Percentiles rank a stretch among this genome's conserved stretches.
Conservation (phyloP, 2,113 vertebrate species). For the Poicephalus gulielmi region DNA sequence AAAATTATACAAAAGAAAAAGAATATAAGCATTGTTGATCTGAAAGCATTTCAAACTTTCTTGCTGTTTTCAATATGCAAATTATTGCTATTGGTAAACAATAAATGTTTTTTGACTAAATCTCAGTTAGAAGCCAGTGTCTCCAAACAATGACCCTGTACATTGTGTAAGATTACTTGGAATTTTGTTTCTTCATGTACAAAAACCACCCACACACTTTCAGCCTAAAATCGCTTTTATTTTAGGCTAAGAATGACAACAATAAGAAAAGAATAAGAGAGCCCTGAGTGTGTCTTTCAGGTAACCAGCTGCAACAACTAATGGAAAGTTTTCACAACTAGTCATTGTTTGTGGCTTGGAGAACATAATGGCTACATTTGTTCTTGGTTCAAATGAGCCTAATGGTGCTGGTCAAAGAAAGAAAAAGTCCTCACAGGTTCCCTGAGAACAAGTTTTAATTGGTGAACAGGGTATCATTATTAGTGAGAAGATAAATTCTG, state of each 20-base stretch:
- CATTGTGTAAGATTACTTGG: not conserved
- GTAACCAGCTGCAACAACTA: not conserved
- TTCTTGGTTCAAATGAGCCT: not conserved
- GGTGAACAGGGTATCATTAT: not conserved
- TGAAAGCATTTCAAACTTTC: not conserved
- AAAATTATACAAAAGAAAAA: not conserved
- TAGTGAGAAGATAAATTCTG: not conserved
- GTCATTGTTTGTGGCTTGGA: not conserved
- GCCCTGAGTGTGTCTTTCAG: not conserved
- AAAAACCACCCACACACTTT: not conserved
- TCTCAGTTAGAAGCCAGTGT: not conserved
- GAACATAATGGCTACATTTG: not conserved
- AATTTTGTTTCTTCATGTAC: not conserved
- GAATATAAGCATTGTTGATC: not conserved
- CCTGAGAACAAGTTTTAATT: not conserved
- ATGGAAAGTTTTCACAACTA: not conserved
- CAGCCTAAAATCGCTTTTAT: not conserved
- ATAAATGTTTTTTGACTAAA: not conserved
- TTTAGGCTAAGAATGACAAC: not conserved
- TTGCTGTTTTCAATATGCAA: not conserved
- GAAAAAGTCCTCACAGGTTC: not conserved
- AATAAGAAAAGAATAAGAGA: not conserved
- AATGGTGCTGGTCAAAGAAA: not conserved
- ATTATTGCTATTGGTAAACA: not conserved
- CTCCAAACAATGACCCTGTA: not conserved